Evolutionary conservation across 1,140 invertebrate genomes (phyloP), one percentile per base, ranked within the genome.

Genomic region (Homalodisca vitripennis): DNA sequence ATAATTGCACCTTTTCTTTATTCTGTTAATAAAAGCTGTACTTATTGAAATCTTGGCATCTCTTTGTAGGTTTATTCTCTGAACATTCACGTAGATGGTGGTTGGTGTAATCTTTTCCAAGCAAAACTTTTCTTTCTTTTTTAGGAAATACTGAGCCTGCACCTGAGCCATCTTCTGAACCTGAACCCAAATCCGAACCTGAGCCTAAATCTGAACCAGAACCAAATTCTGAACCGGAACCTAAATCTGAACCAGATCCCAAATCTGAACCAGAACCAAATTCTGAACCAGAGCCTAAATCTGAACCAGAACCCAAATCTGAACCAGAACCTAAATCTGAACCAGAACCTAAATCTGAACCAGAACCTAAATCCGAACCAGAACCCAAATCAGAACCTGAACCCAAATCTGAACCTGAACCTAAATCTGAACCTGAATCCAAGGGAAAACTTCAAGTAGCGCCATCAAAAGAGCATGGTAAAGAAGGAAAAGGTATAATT

Each of bases 91-190:
- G 64, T 66, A 66, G 41, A 14, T 66, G 68, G 68, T 69, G 68
- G 53, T 69, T 48, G 60, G 55, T 68, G 14, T 32, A 57, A 48
- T 69, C 57, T 69, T 69, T 27, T 60, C 68, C 62, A 60, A 41
- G 68, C 57, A 64, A 51, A 13, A 41, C 34, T 62, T 68, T 62
- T 68, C 30, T 68, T 30, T 68, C n/a, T 68, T 68, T 68, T 60
- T 27, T 64, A 69, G 68, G 68, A 41, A 60, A 31, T 67, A n/a
- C 79, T 83, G 78, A 81, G 57, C 79, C 84, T 0, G 77, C 83
- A 74, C 81, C 83, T 0, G 79, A 81, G 72, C 79, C 83, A 0
- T 82, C 80, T 75, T 76, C 83, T 67, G 80, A 83, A 69, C 79
- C 81, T 0, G 77, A 82, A 71, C 79, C 82, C 1, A 79, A 79